Evolutionary conservation across 2,113 vertebrate genomes (phyloP), one percentile per base, ranked within the genome.

Genomic region (Nycticorax nycticorax): DNA sequence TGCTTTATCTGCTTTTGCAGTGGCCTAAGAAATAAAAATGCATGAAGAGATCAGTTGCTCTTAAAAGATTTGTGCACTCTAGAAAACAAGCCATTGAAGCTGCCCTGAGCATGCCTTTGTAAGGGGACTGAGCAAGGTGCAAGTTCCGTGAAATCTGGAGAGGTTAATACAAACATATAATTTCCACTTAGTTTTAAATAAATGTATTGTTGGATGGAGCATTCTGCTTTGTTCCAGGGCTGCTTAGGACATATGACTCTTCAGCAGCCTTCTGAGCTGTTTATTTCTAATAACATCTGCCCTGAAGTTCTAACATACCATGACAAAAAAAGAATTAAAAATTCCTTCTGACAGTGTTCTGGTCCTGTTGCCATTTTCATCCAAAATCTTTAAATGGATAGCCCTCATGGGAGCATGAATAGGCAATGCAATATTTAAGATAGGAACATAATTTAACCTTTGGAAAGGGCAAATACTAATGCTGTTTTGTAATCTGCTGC

Each of bases 391-490:
- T 60, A 64, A 92, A 73, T 48, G 18, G 20, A 62, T 88, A 59
- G 68, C 28, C 39, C 60, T 53, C 64, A n/a, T 56, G 56, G 72
- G 35, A 89, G 17, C 22, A 64, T 78, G 37, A 68, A 79, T 52
- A 73, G 41, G 26, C 66, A 90, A 57, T 41, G 63, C 16, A 75
- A 52, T 84, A 72, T 67, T 87, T 75, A 78, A 85, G 73, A 68
- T 10, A 77, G 30, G n/a, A 86, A 84, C 37, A 43, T n/a, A 84
- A 81, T 92, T 95, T 89, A 91, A 79, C 84, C 81, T 93, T 85
- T 94, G 30, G 30, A 88, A 94, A 96, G 84, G 79, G 30, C 37
- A 94, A 64, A 96, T 85, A 56, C 68, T 95, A 93, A 92, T 75
- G 68, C 15, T 94, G 30, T 81, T 88, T 95, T 91, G 60, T 94